Conservation (phyloP, 1,140 invertebrate genomes). For the Eupeodes corollae region DNA sequence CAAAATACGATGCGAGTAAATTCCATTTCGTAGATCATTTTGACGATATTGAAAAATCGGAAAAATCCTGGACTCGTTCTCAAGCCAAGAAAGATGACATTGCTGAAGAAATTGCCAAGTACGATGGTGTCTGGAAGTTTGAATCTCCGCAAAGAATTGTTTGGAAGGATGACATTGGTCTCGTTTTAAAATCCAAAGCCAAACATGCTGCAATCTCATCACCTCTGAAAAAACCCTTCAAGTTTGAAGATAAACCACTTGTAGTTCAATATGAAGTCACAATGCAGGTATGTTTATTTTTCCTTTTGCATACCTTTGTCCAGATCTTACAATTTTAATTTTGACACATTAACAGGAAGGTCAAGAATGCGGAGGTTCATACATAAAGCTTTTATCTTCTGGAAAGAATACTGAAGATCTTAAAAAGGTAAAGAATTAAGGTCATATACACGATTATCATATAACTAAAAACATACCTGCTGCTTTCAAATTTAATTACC, state of each 20-base stretch:
- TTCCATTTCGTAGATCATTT: slow-evolving; percentile 83
- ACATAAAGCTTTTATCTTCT: slow-evolving; percentile 81
- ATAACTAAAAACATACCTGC: not conserved
- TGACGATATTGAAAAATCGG: slow-evolving; percentile 64
- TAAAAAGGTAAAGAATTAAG: slow-evolving; percentile 35
- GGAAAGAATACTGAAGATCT: slow-evolving; percentile 58
- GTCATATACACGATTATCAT: not conserved
- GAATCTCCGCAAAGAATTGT: slow-evolving; percentile 65
- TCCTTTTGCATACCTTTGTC: no score
- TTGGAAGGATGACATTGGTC: slow-evolving; percentile 71
- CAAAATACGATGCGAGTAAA: slow-evolving; percentile 45
- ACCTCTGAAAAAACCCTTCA: slow-evolving; percentile 68
- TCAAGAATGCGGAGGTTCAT: slow-evolving; percentile 97
- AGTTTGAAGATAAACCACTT: slow-evolving; percentile 77
- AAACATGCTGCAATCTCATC: slow-evolving; percentile 91
- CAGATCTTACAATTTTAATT: slow-evolving; percentile 19
- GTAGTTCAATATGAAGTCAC: slow-evolving; percentile 91
- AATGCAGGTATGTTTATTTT: slow-evolving; percentile 40
- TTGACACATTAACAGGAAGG: slow-evolving; percentile 58
- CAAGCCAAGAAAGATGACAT: slow-evolving; percentile 88
- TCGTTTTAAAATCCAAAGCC: slow-evolving; percentile 89
- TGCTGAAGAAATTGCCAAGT: slow-evolving; percentile 87
- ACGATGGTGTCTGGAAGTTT: slow-evolving; percentile 77
- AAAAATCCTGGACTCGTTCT: slow-evolving; percentile 75
- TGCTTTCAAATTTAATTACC: not conserved